Base-by-base conservation (phyloP, 1,140 invertebrate genomes). In the Drosophila auraria region DNA sequence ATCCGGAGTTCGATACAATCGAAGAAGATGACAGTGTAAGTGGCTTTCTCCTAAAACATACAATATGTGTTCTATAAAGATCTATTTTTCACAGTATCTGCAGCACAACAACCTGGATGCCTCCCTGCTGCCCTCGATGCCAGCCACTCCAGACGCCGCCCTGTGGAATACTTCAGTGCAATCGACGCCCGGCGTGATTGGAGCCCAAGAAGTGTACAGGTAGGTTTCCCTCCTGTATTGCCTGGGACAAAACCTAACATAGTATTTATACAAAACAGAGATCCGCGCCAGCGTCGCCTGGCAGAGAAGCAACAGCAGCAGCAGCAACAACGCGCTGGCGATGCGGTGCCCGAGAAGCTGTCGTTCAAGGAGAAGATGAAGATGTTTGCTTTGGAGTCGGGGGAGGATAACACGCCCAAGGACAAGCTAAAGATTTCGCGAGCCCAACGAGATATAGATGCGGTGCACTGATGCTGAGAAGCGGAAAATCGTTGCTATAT, bases 331-430 rank as follows among this genome's bases (percentile, higher is more conserved):
- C 95, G 93, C 92, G 94, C 87, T 64, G 93, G 94, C 61, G 94
- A 95, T 63, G 95, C 96, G 8, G 96, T 97, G 59, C 97, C 97
- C 1, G 97, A 98, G 92, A 98, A 98, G 87, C 94, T 99, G 11
- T 97, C 96, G 58, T 98, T 99, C 92, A 97, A 98, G 92, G 98
- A 98, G 92, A 99, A 99, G 93, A 98, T 99, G 97, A 98, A 98
- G 93, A 98, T 98, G 97, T 99, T 99, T 94, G 98, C 97, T 14
- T 96, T 98, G 94, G 97, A 98, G 93, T 97, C 97, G 1, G 97
- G 97, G 27, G 97, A 98, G 93, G 95, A 96, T 82, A 95, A 96
- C 76, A 97, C 97, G 14, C 97, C 97, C 47, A 96, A 97, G 93
- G 97, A 98, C 91, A 98, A 98, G 94, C 96, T 98, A 42, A 98